Evolutionary conservation across 2,113 vertebrate genomes (phyloP), one percentile per base, ranked within the genome.

Genomic region (Phrynocephalus versicolor): DNA sequence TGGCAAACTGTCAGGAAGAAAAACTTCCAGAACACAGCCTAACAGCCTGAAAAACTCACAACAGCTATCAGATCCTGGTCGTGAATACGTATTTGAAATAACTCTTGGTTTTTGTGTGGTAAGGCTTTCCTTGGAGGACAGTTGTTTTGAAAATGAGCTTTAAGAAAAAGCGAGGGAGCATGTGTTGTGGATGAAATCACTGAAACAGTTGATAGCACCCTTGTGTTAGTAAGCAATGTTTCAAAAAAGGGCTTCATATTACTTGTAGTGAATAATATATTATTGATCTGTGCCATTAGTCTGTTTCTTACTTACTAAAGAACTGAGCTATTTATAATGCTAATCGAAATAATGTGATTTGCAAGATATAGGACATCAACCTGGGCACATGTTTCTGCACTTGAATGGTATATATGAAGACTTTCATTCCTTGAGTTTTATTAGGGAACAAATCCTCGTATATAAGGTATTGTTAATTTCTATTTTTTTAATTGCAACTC

Each of bases 211-310:
- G 72, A 27, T 35, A 41, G 39, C 85, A 71, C 83, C 84, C 88
- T 83, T 84, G 78, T 77, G 83, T 88, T 87, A 78, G 87, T 84
- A 57, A 85, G 81, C 86, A 89, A 70, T 88, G 81, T 79, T 79
- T 18, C 85, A 87, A 89, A 85, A 90, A 93, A 93, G 93, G 86
- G 81, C 87, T 87, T 85, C 87, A 71, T 93, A 88, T 91, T 90
- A 76, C 87, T 89, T 90, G 79, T 87, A 76, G 9, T 87, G 73
- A 94, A 91, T 83, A 91, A 81, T 85, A 89, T 82, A 70, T n/a
- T 93, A 93, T 91, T 94, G 94, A 94, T 94, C 91, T 93, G 72
- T 93, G 86, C 90, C 90, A 89, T 94, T 90, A 90, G 90, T 89
- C 87, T 93, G 83, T 91, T 89, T 89, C 88, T 91, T 91, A 94